Evolutionary conservation across 2,113 vertebrate genomes (phyloP), one percentile per base, ranked within the genome.

Genomic region (Indri indri): DNA sequence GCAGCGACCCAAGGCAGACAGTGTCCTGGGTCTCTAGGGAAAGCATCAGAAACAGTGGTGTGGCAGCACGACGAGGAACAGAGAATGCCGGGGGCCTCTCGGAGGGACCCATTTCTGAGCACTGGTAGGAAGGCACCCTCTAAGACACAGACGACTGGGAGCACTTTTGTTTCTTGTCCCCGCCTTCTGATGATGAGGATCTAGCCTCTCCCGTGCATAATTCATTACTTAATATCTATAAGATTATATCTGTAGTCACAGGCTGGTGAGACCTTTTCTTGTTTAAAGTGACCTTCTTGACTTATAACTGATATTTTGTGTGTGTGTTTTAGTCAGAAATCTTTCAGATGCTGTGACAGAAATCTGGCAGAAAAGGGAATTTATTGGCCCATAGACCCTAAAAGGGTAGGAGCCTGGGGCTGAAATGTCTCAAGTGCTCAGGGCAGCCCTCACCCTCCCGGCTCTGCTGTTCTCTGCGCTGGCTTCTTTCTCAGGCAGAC

Each of bases 231-330:
- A 61, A 13, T 77, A 84, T 80, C 74, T 59, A 20, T 81, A 76
- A 88, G 52, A n/a, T 85, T 92, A 20, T 84, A 82, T 65, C 70
- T 80, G 37, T 52, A 65, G 18, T 45, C 23, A 40, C 27, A 70
- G n/a, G 8, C 65, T 90, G 18, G 57, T 50, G 32, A 93, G 88
- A 90, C 1, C 20, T 70, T 95, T 30, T 80, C 40, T n/a, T 80
- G 25, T 80, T 94, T 84, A 90, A 94, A 34, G 61, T 73, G 61
- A 65, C 7, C 83, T 79, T 96, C 63, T 73, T 88, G n/a, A 94
- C 66, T 84, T 94, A 70, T n/a, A 73, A 91, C 42, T 57, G 50
- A 32, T 34, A 90, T 96, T 89, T 76, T 16, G 14, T 76, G 40
- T 61, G 54, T 89, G 20, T 52, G 12, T 65, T 93, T 97, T 77